Evolutionary conservation across 53 echinoderm and acorn worm species (phyloP).

Genomic region (Actinopyga echinites): DNA sequence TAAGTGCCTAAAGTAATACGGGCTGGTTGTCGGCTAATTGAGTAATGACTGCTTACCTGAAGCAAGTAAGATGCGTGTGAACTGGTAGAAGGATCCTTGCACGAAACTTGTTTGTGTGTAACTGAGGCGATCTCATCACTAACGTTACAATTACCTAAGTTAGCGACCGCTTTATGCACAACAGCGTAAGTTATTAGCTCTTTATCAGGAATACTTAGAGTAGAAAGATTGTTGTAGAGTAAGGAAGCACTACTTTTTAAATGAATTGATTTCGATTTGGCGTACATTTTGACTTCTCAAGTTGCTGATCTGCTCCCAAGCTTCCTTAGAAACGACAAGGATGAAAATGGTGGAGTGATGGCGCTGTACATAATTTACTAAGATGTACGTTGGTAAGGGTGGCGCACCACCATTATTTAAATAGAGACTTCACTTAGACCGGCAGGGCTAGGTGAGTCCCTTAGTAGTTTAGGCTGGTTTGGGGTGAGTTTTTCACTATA

Average conservation of each 20-base stretch:
- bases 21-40: too few species aligned
- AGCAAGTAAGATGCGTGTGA: constrained; percentile 71
- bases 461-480: too few species aligned
- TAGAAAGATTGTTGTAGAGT: constrained; percentile 90
- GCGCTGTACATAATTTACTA: too few species aligned
- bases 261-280: constrained; percentile 85
- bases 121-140: constrained; percentile 32
- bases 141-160: constrained; percentile 73
- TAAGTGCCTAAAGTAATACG: too few species aligned
- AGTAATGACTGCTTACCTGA: constrained; percentile 61
- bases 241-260: constrained; percentile 87
- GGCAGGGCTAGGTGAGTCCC: too few species aligned
- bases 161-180: constrained; percentile 91
- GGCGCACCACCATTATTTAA: too few species aligned
- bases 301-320: not conserved
- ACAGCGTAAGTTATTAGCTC: constrained; percentile 83
- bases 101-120: constrained; percentile 59
- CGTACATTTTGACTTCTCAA: constrained; percentile 67
- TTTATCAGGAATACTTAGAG: constrained; percentile 75
- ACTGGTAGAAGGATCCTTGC: constrained; percentile 68
- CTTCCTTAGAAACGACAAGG: constrained; percentile 17
- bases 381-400: too few species aligned
- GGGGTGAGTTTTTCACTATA: too few species aligned
- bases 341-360: too few species aligned
- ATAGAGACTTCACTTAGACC: too few species aligned